These are phyloP conservation scores for Amblyopsis rosae DNA, from an alignment of 2,113 vertebrate genomes.

Conservation along the genomic window DNA sequence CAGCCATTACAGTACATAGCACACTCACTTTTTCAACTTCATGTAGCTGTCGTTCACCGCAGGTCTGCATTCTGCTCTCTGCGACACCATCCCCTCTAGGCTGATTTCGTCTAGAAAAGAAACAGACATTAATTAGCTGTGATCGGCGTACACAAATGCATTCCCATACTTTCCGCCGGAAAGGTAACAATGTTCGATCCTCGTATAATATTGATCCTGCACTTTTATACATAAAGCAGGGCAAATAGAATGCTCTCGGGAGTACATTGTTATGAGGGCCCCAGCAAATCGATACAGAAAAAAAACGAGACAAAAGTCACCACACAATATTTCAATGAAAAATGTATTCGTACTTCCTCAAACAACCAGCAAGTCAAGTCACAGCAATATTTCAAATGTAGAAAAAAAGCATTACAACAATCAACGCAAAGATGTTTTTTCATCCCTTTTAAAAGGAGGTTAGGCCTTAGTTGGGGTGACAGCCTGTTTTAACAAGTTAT, in stretches of 20 bases:
- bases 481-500: too few species aligned
- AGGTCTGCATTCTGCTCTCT: conserved; percentile 70
- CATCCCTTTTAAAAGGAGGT: too few species aligned
- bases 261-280: neutral
- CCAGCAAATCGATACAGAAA: neutral
- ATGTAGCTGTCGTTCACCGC: conserved; percentile 70
- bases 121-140: neutral
- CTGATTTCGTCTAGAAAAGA: conserved; percentile 61
- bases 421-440: too few species aligned
- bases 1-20: neutral
- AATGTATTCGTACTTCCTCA: too few species aligned
- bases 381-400: too few species aligned
- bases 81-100: conserved; percentile 71
- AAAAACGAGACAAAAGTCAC: neutral
- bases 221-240: neutral
- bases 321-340: too few species aligned
- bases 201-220: neutral
- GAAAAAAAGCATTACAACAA: too few species aligned
- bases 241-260: neutral
- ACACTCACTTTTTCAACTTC: conserved; percentile 73
- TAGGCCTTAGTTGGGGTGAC: too few species aligned
- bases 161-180: neutral
- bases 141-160: conserved; percentile 20
- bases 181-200: neutral
- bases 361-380: too few species aligned